Conservation (phyloP, 1,140 invertebrate genomes). For the Sycophaga agraensis region DNA sequence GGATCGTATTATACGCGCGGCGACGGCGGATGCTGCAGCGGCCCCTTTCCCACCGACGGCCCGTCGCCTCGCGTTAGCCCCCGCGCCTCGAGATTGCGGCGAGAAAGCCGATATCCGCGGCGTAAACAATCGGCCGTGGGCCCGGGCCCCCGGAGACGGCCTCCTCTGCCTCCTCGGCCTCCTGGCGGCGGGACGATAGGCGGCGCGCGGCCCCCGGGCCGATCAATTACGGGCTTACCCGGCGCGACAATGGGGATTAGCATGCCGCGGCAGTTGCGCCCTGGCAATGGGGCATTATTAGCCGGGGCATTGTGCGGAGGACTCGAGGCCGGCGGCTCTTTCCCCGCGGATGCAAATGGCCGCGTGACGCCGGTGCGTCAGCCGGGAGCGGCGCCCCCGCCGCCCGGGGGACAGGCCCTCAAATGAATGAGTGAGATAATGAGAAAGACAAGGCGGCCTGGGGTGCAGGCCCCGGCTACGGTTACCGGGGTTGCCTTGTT, state of each 20-base stretch:
- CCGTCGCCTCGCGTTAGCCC: too few species aligned
- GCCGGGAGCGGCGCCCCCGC: neutral
- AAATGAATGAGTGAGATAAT: conserved; percentile 22
- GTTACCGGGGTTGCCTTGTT: conserved; percentile 52
- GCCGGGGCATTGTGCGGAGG: conserved; percentile 25
- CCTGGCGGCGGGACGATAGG: too few species aligned
- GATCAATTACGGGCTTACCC: conserved; percentile 54
- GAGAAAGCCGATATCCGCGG: too few species aligned
- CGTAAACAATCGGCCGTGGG: too few species aligned
- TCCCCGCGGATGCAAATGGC: neutral
- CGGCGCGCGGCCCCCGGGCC: conserved; percentile 29
- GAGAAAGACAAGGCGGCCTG: conserved; percentile 19
- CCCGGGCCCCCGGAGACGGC: too few species aligned
- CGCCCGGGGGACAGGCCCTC: conserved; percentile 35
- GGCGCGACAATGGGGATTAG: conserved; percentile 45
- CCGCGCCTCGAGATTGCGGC: too few species aligned
- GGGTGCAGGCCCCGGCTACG: conserved; percentile 24
- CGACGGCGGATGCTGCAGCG: too few species aligned
- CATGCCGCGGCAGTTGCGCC: neutral
- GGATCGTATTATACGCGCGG: too few species aligned
- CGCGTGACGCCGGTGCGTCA: neutral
- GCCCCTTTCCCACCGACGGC: too few species aligned
- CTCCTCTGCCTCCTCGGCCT: too few species aligned
- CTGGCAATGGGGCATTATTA: neutral
- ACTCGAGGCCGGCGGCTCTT: conserved; percentile 32